Conservation (phyloP, 2,888 invertebrate species). For the Cybosia mesomella region DNA sequence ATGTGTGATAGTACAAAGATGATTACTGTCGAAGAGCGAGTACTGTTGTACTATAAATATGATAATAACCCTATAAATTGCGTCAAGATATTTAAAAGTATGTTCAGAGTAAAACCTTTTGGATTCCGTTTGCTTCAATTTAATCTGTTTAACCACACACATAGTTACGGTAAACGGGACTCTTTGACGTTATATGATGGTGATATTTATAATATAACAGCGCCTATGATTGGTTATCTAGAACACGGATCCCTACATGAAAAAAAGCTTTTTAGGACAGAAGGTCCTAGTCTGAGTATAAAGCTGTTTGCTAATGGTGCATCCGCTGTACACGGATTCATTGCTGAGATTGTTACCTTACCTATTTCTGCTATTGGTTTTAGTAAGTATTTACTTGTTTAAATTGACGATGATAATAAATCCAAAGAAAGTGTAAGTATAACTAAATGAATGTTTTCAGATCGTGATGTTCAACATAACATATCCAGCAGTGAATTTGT, state of each 20-base stretch:
- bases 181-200: slow-evolving; percentile 96
- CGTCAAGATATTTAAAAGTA: slow-evolving; percentile 97
- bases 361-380: slow-evolving; percentile 97
- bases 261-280: slow-evolving; percentile 91
- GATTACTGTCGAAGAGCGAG: slow-evolving; percentile 95
- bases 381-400: slow-evolving; percentile 87
- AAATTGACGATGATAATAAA: not conserved
- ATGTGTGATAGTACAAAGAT: slow-evolving; percentile 98
- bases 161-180: slow-evolving; percentile 93
- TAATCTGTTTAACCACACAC: slow-evolving; percentile 96
- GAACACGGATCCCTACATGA: slow-evolving; percentile 91
- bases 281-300: slow-evolving; percentile 93
- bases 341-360: slow-evolving; percentile 98
- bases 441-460: slow-evolving; percentile 82
- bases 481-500: slow-evolving; percentile 93
- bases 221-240: slow-evolving; percentile 90
- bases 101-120: slow-evolving; percentile 94
- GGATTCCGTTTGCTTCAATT: slow-evolving; percentile 96
- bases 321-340: slow-evolving; percentile 97
- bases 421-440: not conserved
- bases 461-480: slow-evolving; percentile 96
- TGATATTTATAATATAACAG: slow-evolving; percentile 95
- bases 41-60: slow-evolving; percentile 98
- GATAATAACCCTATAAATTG: slow-evolving; percentile 98
- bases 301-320: slow-evolving; percentile 98